Base-by-base conservation (phyloP, 2,888 invertebrate species). In the Dryobota labecula region DNA sequence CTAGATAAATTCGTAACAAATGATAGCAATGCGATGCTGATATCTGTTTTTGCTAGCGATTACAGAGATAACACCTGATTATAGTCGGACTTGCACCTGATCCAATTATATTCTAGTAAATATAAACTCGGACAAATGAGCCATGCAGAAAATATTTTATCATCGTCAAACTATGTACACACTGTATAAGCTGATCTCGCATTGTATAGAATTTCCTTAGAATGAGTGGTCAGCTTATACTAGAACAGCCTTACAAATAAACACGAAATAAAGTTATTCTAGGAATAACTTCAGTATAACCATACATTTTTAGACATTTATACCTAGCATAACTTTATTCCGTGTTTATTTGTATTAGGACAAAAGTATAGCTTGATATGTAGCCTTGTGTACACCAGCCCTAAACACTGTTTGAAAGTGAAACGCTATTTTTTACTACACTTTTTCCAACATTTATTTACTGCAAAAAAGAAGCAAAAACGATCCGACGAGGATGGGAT, bases 401-500 rank as follows among this genome's bases (percentile, higher is more conserved):
- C 4, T 33, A 27, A 15, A 13, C 1, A n/a, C n/a, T n/a, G n/a
- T n/a, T n/a, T 13, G 20, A 27, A 38, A 30, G 0, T 18, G 2
- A 13, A n/a, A n/a, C 2, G 4, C 7, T 2, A 15, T 27, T 33
- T 53, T 15, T 18, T 41, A n/a, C 9, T 33, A 20, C 7, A n/a
- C 1, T 41, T 9, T 66, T 9, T 27, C 2, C 0, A 24, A 47
- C 18, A 62, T n/a, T 24, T n/a, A 62, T n/a, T 24, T n/a, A 47
- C 1, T 7, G 2, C 13, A 60, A 43, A 43, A 43, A 70, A 67
- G 15, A 36, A 58, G 15, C 33, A 77, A 92, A 92, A 91, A 87
- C 68, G 71, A 92, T 88, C 97, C 97, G 97, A 97, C 97, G 97
- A 97, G 97, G 97, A 97, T 97, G 97, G 97, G 97, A 97, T 97